Base-by-base conservation (phyloP, 2,888 invertebrate species). In the Mythimna lalbum region DNA sequence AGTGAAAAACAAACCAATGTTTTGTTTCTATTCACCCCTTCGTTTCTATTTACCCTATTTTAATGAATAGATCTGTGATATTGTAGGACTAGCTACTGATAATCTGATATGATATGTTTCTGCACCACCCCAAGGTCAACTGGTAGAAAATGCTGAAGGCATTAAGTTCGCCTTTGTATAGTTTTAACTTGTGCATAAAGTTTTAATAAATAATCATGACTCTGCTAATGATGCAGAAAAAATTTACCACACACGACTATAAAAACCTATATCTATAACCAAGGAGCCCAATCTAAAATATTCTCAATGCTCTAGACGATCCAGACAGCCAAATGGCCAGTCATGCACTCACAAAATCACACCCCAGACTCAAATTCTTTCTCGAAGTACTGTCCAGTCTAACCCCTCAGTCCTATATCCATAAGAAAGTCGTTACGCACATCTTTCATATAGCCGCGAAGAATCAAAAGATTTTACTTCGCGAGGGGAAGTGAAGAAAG, bases 401-500 rank as follows among this genome's bases (percentile, higher is more conserved):
- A 55, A 68, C 68, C 79, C 63, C 47, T 62, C 56, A 57, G 14
- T 10, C 23, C 14, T 36, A 39, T 63, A 53, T 55, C 50, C 50
- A 75, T 80, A 75, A 69, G 80, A 77, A 80, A 80, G 69, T 78
- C 64, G 75, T 84, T 76, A 74, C 64, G 43, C 39, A 19, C 65
- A 70, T 72, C 61, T 63, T 70, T 55, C 71, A 72, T 47, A 49
- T 27, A 31, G 63, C 55, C 59, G 52, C 65, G 69, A 69, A 68
- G 59, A 66, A 76, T 82, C 67, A 68, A 69, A 79, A 76, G 84
- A 70, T 70, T 53, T 69, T 55, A 50, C 66, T 70, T 63, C 47
- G 27, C 62, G 36, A 65, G 60, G 65, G 65, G 76, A 78, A 64
- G 49, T 53, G 57, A 59, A 31, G 49, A 62, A 43, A 64, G 61